A percentile compares a stretch with the other conserved stretches of the same genome.
These are phyloP conservation scores for Cheilosia pagana DNA, from an alignment of 2,888 invertebrate genomes.

Conservation along the genomic window DNA sequence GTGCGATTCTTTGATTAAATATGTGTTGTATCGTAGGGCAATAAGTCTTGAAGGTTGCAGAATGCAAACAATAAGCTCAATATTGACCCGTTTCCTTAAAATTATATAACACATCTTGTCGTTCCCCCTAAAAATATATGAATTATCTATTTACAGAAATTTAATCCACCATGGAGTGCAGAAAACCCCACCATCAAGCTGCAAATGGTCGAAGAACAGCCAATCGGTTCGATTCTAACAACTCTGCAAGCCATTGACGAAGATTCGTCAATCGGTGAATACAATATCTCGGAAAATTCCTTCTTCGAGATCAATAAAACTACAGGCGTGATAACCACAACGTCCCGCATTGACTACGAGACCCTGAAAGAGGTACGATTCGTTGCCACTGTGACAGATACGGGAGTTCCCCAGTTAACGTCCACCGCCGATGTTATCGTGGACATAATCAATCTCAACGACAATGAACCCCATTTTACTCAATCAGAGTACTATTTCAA, in stretches of 20 bases:
- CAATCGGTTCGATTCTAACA: slow-evolving; percentile 90
- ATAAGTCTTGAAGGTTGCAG: not conserved
- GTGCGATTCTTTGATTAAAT: too few relatives aligned
- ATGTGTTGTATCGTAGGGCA: too few relatives aligned
- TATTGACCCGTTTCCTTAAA: not conserved
- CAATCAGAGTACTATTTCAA: slow-evolving; percentile 88
- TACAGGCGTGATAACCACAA: slow-evolving; percentile 90
- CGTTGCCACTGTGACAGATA: slow-evolving; percentile 92
- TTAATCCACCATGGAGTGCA: slow-evolving; percentile 89
- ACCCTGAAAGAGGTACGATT: slow-evolving; percentile 90
- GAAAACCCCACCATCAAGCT: slow-evolving; percentile 87
- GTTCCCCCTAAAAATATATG: not conserved
- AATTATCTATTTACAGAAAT: slow-evolving; percentile 84
- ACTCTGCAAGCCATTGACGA: slow-evolving; percentile 91
- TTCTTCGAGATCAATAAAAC: slow-evolving; percentile 92
- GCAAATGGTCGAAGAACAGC: slow-evolving; percentile 92
- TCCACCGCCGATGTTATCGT: slow-evolving; percentile 91
- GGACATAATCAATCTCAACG: slow-evolving; percentile 92
- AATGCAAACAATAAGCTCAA: not conserved
- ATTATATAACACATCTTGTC: not conserved
- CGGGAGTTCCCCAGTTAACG: slow-evolving; percentile 93
- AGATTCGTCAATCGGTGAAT: slow-evolving; percentile 92
- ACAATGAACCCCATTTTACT: slow-evolving; percentile 92
- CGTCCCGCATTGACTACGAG: slow-evolving; percentile 93
- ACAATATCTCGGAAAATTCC: slow-evolving; percentile 87